A percentile compares a stretch with the other conserved stretches of the same genome.
Conservation (phyloP, 2,113 vertebrate species). For the Carassius carassius region DNA sequence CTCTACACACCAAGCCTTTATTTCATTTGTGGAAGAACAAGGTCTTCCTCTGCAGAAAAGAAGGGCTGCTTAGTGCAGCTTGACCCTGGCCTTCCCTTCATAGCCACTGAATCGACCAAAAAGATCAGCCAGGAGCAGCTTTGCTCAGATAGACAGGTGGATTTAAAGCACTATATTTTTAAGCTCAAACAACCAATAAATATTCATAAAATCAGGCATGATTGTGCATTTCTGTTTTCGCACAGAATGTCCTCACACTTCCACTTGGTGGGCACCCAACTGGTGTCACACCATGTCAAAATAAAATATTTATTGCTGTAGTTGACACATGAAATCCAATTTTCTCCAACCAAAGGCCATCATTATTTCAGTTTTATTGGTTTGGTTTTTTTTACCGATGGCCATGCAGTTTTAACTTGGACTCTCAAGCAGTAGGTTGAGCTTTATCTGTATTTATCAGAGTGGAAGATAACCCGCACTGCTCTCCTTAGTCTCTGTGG, state of each 20-base stretch:
- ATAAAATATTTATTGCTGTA: not conserved
- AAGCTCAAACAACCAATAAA: not conserved
- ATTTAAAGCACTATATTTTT: not conserved
- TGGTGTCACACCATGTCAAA: not conserved
- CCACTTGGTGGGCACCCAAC: not conserved
- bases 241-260: not conserved
- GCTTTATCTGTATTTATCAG: constrained; percentile 68
- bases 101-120: constrained; percentile 47
- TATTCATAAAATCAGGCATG: not conserved
- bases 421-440: constrained; percentile 66
- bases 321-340: not conserved
- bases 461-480: constrained; percentile 71
- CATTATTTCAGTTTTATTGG: constrained; percentile 1
- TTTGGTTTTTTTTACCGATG: not conserved
- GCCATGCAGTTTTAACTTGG: constrained; percentile 11
- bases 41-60: constrained; percentile 81
- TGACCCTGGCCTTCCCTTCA: constrained; percentile 78
- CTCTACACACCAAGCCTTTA: constrained; percentile 73
- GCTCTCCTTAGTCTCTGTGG: constrained; percentile 60
- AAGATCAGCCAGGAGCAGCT: constrained; percentile 22
- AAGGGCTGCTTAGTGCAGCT: constrained; percentile 76
- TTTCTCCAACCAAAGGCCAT: not conserved
- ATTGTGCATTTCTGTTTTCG: not conserved
- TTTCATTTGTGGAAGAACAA: constrained; percentile 80
- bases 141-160: constrained; percentile 1